Evolutionary conservation across 2,888 invertebrate species (phyloP), one percentile per base, ranked within the genome.

Genomic region (Meta bourneti): DNA sequence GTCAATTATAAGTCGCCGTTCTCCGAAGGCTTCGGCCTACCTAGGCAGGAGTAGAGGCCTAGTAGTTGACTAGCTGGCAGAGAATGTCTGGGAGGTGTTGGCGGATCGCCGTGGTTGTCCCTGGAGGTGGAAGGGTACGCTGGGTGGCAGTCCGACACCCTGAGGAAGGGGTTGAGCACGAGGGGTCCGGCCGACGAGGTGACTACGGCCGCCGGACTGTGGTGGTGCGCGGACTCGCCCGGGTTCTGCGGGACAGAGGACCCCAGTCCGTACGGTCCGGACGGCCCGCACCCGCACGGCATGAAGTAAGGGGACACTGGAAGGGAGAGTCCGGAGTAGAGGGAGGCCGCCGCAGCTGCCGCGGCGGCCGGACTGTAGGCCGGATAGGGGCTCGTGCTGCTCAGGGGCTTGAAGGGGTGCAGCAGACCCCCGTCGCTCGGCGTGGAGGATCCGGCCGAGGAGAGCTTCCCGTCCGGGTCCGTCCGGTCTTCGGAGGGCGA

Each of bases 251-350:
- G 79, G 7, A 80, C 79, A 13, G 89, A 86, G 6, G 90, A 87
- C n/a, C 81, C 77, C 52, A 93, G 71, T 7, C 93, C 91, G 82
- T 93, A 93, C 9, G 90, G 90, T 0, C 89, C 89, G 49, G 92
- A 91, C 48, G 93, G 93, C 7, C 93, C 93, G 61, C 93, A 93
- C 2, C 93, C 93, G 54, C 93, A 93, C 20, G 93, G 92, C 93
- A 93, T 93, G 80, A 93, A 90, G 75, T 92, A 93, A 8, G 93
- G 89, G 6, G 93, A 86, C 9, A 93, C 91, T 6, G 91, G 91
- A 5, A 91, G 89, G 7, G 88, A 85, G 13, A 93, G 72, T 9
- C 89, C 88, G 72, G 93, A 89, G 72, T 93, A 93, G n/a, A 93
- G 89, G 1, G 91, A 89, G 6, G 93, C 93, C 1, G 90, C 90